Conservation (phyloP, 2,113 vertebrate genomes). For the Elephantulus edwardii region DNA sequence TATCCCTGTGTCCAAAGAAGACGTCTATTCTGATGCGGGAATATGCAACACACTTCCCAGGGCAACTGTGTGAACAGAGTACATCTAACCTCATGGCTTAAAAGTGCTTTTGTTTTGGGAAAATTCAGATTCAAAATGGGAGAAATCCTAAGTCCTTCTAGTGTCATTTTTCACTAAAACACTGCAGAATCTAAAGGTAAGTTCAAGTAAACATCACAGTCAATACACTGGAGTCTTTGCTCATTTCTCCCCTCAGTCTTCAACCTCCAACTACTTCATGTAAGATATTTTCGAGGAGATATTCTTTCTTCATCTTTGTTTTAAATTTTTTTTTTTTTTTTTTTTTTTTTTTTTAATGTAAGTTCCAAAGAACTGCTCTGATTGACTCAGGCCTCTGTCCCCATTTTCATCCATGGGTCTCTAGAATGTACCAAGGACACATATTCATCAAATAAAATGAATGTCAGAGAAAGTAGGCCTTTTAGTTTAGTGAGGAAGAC, state of each 20-base stretch:
- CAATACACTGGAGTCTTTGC: no score
- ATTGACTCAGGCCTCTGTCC: background rate
- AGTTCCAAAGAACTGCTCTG: background rate
- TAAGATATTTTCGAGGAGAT: background rate
- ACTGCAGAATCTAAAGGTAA: background rate
- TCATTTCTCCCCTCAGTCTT: no score
- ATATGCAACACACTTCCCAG: accelerated
- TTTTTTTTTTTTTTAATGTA: background rate
- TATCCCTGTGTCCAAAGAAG: background rate
- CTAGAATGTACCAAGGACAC: background rate
- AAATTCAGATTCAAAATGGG: background rate
- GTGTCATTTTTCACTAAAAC: background rate
- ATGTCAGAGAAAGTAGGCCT: background rate
- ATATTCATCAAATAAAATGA: background rate
- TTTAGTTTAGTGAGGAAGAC: background rate
- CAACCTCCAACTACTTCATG: background rate
- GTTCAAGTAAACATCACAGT: no score
- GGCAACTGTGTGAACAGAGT: background rate
- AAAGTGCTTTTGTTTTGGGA: background rate
- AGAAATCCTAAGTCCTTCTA: background rate
- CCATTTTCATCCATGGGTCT: background rate
- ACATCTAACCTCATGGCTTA: background rate
- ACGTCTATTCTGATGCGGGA: background rate
- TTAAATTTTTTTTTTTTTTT: no score
- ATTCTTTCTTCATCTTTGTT: background rate